Base-by-base conservation (phyloP, 2,888 invertebrate species). In the Drosophila paracracens region DNA sequence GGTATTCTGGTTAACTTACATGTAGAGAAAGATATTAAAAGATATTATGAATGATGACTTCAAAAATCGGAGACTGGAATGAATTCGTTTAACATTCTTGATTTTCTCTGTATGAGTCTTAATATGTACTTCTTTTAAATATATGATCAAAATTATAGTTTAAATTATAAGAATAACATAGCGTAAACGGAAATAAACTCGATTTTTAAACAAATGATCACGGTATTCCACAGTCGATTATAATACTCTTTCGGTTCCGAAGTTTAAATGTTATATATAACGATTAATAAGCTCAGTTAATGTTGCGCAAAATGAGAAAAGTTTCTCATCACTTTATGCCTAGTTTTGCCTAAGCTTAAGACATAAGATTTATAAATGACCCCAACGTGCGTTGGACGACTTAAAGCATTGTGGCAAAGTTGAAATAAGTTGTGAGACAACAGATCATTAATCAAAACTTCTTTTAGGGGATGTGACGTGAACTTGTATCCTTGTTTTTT, bases 251-350 rank as follows among this genome's bases (percentile, higher is more conserved):
- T 5, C 31, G 31, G 21, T 27, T 33, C 21, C 16, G 16, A 25
- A 29, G 48, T 53, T 43, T 43, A 31, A 60, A 31, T 40, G 31
- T 53, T 35, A 58, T 60, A 69, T 66, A 59, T 31, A 71, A 78
- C 91, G 90, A 87, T 89, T 91, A 89, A 87, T 87, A 89, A 80
- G 80, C 74, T 69, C 65, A 65, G 90, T 82, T 89, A 87, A 87
- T 87, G 91, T 87, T 67, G 78, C 91, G 91, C 85, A 59, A 89
- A 89, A 87, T 91, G 88, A 69, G 88, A 91, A 91, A 87, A 87
- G 88, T 87, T 90, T 89, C 29, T 56, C 70, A 58, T 40, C 72
- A 58, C 66, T 70, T 62, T 56, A 67, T 62, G 66, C 53, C 57
- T 78, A 61, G 74, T 70, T 62, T 33, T 13, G 64, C 33, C 62